Base-by-base conservation (phyloP, 2,888 invertebrate species). In the Syritta pipiens region DNA sequence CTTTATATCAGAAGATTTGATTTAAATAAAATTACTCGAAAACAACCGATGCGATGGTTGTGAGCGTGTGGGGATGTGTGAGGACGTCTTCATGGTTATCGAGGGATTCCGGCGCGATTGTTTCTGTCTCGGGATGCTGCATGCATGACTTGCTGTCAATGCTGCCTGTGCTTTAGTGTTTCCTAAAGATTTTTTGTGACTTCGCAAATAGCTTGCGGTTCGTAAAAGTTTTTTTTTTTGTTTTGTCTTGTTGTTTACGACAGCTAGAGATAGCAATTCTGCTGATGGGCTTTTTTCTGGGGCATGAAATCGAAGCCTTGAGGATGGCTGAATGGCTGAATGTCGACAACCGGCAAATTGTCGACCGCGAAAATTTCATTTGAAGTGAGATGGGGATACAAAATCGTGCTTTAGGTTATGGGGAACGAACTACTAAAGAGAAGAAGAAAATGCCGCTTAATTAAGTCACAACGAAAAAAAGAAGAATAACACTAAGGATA, bases 111-210 rank as follows among this genome's bases (percentile, higher is more conserved):
- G 7, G 12, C 7, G 30, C n/a, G 9, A 28, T 28, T 7, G 28
- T 20, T 6, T 6, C 12, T 5, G n/a, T 40, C 32, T 7, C 3
- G 26, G n/a, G 6, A 19, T 42, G 32, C 9, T 46, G 26, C 26
- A 26, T 20, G 7, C 4, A 40, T 57, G 26, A 51, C 57, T 72
- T 37, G 62, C 53, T 53, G 62, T 53, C 62, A 46, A 62, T 53
- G 53, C 46, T 42, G 42, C 6, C 44, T 30, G 14, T 72, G 22
- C 63, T 63, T 24, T 7, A 51, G 26, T 60, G 19, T 32, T 51
- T 69, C 55, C 10, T 5, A 12, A 42, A 63, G n/a, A n/a, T n/a
- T n/a, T 65, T 57, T 48, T 35, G 49, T 28, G 42, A 46, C 22
- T 67, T 35, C 19, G 35, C 51, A 44, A 17, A 51, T 59, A 37